phyloP scores from a whole-genome alignment of 1,140 invertebrate genomes.

The Arctopsyche grandis region DNA sequence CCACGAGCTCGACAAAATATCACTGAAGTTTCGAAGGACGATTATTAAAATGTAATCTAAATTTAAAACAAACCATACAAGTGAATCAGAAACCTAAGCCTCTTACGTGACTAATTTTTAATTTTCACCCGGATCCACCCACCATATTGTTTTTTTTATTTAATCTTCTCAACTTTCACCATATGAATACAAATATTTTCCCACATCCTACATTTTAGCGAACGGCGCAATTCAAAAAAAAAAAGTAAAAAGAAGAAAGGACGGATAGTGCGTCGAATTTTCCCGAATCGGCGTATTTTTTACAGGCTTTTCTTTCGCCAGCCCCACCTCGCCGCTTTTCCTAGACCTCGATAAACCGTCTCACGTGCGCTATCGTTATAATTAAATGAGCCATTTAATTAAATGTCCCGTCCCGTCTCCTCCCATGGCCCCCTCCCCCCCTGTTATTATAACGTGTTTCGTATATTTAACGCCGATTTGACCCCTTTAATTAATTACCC shows the following conservation, averaged over 20 bases:
- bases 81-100: no score
- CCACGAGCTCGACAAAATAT: no score
- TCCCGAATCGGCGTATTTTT: background rate
- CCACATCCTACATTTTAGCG: background rate
- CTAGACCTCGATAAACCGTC: conserved; percentile 12
- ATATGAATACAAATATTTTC: conserved; percentile 17
- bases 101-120: conserved; percentile 12
- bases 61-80: no score
- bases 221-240: background rate
- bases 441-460: conserved; percentile 51
- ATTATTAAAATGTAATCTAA: no score
- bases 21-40: no score
- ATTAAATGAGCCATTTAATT: conserved; percentile 33
- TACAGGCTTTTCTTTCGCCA: background rate
- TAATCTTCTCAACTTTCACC: conserved; percentile 21
- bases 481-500: conserved; percentile 50
- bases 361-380: conserved; percentile 46
- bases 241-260: background rate
- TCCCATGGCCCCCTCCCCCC: conserved; percentile 43
- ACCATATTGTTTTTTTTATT: background rate
- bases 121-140: conserved; percentile 8
- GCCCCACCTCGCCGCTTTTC: background rate
- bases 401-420: conserved; percentile 43
- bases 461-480: conserved; percentile 50
- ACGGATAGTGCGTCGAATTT: conserved; percentile 5